Base-by-base conservation (phyloP, 2,797 vertebrate genomes). In the Chromis chromis region DNA sequence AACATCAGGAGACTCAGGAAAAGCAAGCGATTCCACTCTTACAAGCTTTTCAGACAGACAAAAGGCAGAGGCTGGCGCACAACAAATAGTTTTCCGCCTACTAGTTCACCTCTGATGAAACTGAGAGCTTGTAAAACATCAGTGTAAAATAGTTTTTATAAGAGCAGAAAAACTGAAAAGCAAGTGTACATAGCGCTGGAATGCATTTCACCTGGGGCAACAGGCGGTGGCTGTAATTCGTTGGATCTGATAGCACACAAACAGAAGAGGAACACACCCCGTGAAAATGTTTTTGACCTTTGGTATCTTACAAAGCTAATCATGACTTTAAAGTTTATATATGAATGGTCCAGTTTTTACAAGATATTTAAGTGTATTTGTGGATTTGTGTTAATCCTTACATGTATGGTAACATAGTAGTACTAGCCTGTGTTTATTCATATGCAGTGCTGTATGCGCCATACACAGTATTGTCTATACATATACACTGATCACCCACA, bases 1-100 rank as follows among this genome's bases (percentile, higher is more conserved):
- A 49, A 70, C 65, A 66, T 27, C 67, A 44, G 58, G 56, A 64
- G 14, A 49, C n/a, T 59, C 75, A 56, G 40, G 64, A 82, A 68
- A 62, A 50, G 19, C n/a, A 3, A 66, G 40, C 1, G 1, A 21
- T 46, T 53, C 24, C n/a, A 33, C 19, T n/a, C 1, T 25, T 12
- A 4, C 9, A 27, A 50, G 4, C 7, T 28, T 52, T 60, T 14
- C 19, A 52, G 11, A 67, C 19, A 36, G 12, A n/a, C n/a, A n/a
- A n/a, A n/a, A n/a, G n/a, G n/a, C 39, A 40, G 39, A 14, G 40
- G 14, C 4, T n/a, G n/a, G n/a, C n/a, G n/a, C n/a, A n/a, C n/a
- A 27, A 39, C 11, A 68, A 33, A 64, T 22, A 19, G 33, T 46
- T 24, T 22, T 4, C 24, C 24, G 6, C 25, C 31, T 21, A n/a